Conservation (phyloP, 1,140 invertebrate species). For the Papilio dardanus region DNA sequence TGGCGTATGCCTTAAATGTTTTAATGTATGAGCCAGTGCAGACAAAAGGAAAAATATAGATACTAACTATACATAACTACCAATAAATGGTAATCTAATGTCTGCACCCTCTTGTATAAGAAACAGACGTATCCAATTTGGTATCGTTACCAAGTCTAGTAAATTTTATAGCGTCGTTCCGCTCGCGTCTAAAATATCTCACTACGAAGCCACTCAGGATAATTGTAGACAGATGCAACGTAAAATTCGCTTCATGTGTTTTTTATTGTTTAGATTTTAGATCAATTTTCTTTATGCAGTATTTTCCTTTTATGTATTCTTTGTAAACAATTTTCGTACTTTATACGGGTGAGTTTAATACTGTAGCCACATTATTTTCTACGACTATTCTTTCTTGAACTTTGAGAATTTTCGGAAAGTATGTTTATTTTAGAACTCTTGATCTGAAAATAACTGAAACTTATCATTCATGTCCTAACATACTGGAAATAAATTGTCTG, state of each 20-base stretch:
- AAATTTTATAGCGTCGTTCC: background rate
- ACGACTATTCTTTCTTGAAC: too few relatives aligned
- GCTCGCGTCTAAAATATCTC: background rate
- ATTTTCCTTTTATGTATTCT: background rate
- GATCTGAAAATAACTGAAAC: too few relatives aligned
- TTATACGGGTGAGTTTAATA: background rate
- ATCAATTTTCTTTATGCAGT: background rate
- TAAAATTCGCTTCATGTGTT: constrained; percentile 5
- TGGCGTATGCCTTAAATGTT: too few relatives aligned
- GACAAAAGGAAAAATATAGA: background rate
- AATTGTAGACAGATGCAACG: constrained; percentile 21
- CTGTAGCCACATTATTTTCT: too few relatives aligned
- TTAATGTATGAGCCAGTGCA: background rate
- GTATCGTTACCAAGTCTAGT: background rate
- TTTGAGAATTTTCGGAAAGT: too few relatives aligned
- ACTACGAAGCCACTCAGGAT: constrained; percentile 12
- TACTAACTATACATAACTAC: too few relatives aligned
- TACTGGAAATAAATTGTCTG: background rate
- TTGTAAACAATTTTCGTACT: background rate
- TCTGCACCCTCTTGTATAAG: background rate
- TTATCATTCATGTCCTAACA: background rate
- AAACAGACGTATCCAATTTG: constrained; percentile 4
- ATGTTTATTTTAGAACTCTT: too few relatives aligned
- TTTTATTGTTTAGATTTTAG: constrained; percentile 11
- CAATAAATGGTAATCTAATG: background rate